phyloP scores from a whole-genome alignment of 2,888 invertebrate species.

The Azorinus chamasolen region DNA sequence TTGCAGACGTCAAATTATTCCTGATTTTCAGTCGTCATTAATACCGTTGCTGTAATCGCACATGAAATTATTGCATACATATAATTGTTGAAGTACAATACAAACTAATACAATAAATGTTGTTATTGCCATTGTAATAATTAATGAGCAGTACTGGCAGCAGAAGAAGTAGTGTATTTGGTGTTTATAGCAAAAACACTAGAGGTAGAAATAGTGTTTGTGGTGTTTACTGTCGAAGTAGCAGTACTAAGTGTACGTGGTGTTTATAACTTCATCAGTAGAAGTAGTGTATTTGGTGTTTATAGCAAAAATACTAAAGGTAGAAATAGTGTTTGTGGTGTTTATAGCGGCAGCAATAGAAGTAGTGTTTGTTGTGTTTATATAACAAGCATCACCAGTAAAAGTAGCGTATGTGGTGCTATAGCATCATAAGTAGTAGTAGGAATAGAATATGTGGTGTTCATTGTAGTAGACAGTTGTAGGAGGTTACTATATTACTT shows the following conservation, averaged over 20 bases:
- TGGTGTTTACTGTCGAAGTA: conserved; percentile 5
- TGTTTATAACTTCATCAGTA: conserved; percentile 18
- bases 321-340: conserved; percentile 28
- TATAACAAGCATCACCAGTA: too few relatives aligned
- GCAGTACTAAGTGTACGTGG: conserved; percentile 26
- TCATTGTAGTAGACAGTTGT: too few relatives aligned
- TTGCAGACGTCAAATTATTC: too few relatives aligned
- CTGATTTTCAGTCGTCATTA: too few relatives aligned
- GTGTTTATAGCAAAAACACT: conserved; percentile 16
- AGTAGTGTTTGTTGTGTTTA: conserved; percentile 2
- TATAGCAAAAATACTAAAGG: conserved; percentile 35
- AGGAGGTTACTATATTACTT: too few relatives aligned
- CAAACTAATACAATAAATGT: too few relatives aligned
- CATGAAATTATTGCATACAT: too few relatives aligned
- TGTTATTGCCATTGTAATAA: conserved; percentile 18
- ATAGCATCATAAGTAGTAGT: too few relatives aligned
- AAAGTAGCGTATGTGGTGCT: too few relatives aligned
- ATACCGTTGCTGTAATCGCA: too few relatives aligned
- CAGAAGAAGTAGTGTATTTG: conserved; percentile 19
- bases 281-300: not conserved
- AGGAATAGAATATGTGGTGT: too few relatives aligned
- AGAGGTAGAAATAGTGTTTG: not conserved
- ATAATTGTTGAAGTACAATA: too few relatives aligned
- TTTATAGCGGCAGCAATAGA: conserved; percentile 21
- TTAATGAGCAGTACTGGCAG: conserved; percentile 29